phyloP scores from a whole-genome alignment of 2,888 invertebrate genomes.

The Leptinotarsa peninsularis region DNA sequence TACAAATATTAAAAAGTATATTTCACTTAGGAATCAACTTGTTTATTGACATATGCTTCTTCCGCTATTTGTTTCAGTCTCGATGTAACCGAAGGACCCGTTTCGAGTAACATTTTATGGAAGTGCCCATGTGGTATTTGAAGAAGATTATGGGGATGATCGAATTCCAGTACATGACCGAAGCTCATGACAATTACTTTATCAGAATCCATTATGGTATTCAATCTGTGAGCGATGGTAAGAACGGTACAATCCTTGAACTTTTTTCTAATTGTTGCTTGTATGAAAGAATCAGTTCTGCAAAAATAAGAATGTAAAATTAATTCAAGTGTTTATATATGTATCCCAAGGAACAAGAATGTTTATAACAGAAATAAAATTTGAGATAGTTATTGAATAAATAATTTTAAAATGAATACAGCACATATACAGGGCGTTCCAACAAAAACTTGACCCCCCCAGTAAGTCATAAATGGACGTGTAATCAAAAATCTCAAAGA shows the following conservation, averaged over 20 bases:
- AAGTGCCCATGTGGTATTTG: slow-evolving; percentile 72
- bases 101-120: slow-evolving; percentile 75
- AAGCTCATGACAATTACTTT: slow-evolving; percentile 87
- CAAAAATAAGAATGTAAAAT: slow-evolving; percentile 24
- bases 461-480: too few relatives aligned
- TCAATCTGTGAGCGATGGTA: slow-evolving; percentile 90
- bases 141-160: slow-evolving; percentile 77
- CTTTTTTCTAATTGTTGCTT: slow-evolving; percentile 82
- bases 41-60: not conserved
- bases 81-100: slow-evolving; percentile 17
- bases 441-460: too few relatives aligned
- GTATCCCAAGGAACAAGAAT: too few relatives aligned
- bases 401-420: too few relatives aligned
- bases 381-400: too few relatives aligned
- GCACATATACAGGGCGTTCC: too few relatives aligned
- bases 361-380: too few relatives aligned
- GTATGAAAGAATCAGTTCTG: slow-evolving; percentile 84
- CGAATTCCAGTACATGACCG: slow-evolving; percentile 83
- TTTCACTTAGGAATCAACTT: not conserved
- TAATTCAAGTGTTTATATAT: too few relatives aligned
- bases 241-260: slow-evolving; percentile 89
- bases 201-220: slow-evolving; percentile 94
- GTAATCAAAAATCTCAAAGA: too few relatives aligned
- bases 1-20: too few relatives aligned
- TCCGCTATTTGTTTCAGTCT: not conserved